Percentiles rank a stretch among this genome's conserved stretches.
phyloP scores from a whole-genome alignment of 2,888 invertebrate genomes.

The Heliconius cydno region DNA sequence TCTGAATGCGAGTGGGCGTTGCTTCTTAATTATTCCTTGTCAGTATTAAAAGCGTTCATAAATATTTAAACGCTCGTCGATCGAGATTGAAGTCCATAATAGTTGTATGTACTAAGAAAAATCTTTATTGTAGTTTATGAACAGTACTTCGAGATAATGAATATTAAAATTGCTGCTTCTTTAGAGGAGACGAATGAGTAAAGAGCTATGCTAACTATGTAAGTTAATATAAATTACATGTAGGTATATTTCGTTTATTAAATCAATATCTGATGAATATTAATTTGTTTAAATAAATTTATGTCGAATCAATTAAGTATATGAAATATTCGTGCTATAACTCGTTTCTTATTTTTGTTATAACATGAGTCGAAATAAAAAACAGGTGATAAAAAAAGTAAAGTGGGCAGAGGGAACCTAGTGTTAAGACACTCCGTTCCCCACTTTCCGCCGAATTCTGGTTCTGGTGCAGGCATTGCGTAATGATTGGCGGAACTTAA shows the following conservation, averaged over 20 bases:
- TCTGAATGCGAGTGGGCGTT: conserved; percentile 14
- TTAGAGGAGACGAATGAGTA: neutral
- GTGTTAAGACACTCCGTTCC: too few species aligned
- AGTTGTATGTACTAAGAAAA: neutral
- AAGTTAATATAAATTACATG: too few species aligned
- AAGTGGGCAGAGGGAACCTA: too few species aligned
- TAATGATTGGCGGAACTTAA: too few species aligned
- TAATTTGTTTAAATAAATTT: too few species aligned
- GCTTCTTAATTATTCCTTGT: conserved; percentile 27
- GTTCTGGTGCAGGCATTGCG: neutral
- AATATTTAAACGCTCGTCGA: conserved; percentile 18
- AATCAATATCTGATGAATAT: too few species aligned
- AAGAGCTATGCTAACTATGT: neutral
- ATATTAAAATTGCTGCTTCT: neutral
- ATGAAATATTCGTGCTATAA: too few species aligned
- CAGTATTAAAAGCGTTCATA: conserved; percentile 5
- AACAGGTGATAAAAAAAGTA: too few species aligned
- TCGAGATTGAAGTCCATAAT: conserved; percentile 13
- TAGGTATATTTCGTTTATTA: too few species aligned
- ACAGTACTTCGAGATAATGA: conserved; percentile 12
- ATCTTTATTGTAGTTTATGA: neutral
- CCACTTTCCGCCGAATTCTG: neutral
- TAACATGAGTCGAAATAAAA: too few species aligned
- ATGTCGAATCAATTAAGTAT: too few species aligned
- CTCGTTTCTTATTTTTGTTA: too few species aligned